A percentile compares a stretch with the other conserved stretches of the same genome.
Evolutionary conservation across 2,888 invertebrate species (phyloP).

Genomic region (Tethea ocularis): DNA sequence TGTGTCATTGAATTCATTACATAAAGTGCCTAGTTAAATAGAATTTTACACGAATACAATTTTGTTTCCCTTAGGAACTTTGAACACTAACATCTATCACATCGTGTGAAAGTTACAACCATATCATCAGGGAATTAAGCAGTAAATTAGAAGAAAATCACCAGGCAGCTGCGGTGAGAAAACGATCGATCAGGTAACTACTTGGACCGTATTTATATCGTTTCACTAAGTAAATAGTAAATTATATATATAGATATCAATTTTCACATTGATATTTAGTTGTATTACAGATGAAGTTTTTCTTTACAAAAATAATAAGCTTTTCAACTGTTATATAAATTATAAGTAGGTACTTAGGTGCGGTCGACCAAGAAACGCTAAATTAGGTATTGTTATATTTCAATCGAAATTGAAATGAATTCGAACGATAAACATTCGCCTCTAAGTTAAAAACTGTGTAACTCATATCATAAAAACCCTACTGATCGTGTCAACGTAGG

Average conservation of each 20-base stretch:
- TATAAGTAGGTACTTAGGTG: no score
- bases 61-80: not conserved
- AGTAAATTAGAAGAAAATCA: conserved; percentile 20
- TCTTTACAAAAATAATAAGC: no score
- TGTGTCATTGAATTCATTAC: no score
- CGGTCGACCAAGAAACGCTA: no score
- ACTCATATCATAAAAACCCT: conserved; percentile 14
- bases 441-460: not conserved
- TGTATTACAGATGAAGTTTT: no score
- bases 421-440: not conserved
- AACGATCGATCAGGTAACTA: conserved; percentile 1
- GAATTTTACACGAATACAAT: not conserved
- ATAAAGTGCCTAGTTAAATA: not conserved
- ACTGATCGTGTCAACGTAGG: conserved; percentile 40
- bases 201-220: not conserved
- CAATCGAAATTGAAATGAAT: not conserved
- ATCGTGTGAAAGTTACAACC: conserved; percentile 13
- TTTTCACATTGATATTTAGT: no score
- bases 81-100: conserved; percentile 2
- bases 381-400: not conserved
- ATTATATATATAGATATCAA: no score
- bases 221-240: not conserved
- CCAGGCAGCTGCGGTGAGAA: conserved; percentile 4
- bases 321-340: no score
- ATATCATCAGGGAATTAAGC: conserved; percentile 17